Evolutionary conservation across 1,140 invertebrate species (phyloP).

Genomic region (Samia ricini): DNA sequence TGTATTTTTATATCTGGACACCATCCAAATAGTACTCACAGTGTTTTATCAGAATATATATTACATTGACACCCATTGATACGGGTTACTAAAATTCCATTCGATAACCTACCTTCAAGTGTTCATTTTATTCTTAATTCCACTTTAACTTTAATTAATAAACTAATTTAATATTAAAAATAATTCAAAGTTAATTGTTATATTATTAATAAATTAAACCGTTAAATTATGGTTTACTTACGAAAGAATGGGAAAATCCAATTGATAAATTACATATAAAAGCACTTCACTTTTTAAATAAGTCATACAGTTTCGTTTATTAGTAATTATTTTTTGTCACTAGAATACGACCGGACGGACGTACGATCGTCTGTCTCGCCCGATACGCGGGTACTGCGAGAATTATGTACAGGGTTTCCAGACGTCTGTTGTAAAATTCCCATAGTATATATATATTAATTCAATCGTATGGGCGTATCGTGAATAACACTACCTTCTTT

Average conservation of each 20-base stretch:
- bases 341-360: too few relatives aligned
- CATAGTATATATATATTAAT: background rate
- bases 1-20: slow-evolving; percentile 68
- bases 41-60: slow-evolving; percentile 45
- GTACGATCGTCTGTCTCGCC: background rate
- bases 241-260: background rate
- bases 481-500: too few relatives aligned
- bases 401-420: slow-evolving; percentile 3
- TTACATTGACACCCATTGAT: slow-evolving; percentile 39
- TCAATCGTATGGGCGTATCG: background rate
- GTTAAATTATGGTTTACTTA: background rate
- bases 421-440: background rate
- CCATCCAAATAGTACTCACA: slow-evolving; percentile 58
- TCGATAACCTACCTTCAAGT: background rate
- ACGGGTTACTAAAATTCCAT: background rate
- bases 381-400: slow-evolving; percentile 5
- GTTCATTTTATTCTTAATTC: background rate
- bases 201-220: background rate
- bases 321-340: background rate
- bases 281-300: background rate
- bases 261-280: background rate
- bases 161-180: background rate
- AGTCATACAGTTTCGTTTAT: background rate
- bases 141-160: background rate
- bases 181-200: background rate